Evolutionary conservation across 2,113 vertebrate species (phyloP).

Genomic region (Halichoeres trimaculatus): DNA sequence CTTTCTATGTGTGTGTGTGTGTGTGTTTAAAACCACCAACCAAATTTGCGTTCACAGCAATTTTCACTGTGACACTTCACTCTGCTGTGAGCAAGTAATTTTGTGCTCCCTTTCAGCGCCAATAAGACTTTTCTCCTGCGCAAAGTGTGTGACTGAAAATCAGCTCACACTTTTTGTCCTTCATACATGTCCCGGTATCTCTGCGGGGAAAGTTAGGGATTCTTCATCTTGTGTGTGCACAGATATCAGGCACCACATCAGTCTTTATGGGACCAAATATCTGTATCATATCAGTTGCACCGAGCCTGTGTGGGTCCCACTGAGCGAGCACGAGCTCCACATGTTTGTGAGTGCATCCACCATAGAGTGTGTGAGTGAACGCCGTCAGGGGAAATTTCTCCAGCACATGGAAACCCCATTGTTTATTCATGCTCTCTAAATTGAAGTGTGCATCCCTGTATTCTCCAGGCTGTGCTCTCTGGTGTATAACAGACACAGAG

Average conservation of each 20-base stretch:
- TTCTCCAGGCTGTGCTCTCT: constrained; percentile 67
- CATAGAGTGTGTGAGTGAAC: constrained; percentile 45
- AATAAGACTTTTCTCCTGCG: constrained; percentile 34
- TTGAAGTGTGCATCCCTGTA: constrained; percentile 80
- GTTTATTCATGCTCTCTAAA: constrained; percentile 85
- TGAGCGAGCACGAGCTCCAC: constrained; percentile 25
- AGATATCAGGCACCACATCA: constrained; percentile 7
- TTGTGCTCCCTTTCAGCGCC: constrained; percentile 35
- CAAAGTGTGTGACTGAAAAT: constrained; percentile 23
- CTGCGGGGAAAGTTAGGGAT: constrained; percentile 12
- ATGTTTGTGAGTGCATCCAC: constrained; percentile 37
- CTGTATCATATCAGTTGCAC: constrained; percentile 27
- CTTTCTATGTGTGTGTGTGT: constrained; percentile 17
- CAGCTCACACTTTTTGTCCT: not conserved
- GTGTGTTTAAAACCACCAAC: constrained; percentile 48
- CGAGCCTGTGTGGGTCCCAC: constrained; percentile 11
- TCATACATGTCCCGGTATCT: constrained; percentile 16
- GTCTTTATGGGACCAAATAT: constrained; percentile 20
- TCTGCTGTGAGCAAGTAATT: constrained; percentile 57
- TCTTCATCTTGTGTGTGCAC: constrained; percentile 16
- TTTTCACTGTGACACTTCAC: constrained; percentile 53
- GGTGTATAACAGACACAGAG: constrained; percentile 51
- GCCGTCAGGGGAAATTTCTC: constrained; percentile 78
- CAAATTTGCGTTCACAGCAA: constrained; percentile 64
- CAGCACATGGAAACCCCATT: constrained; percentile 80